Conservation (phyloP, 2,797 vertebrate species). For the Brachymystax lenok region DNA sequence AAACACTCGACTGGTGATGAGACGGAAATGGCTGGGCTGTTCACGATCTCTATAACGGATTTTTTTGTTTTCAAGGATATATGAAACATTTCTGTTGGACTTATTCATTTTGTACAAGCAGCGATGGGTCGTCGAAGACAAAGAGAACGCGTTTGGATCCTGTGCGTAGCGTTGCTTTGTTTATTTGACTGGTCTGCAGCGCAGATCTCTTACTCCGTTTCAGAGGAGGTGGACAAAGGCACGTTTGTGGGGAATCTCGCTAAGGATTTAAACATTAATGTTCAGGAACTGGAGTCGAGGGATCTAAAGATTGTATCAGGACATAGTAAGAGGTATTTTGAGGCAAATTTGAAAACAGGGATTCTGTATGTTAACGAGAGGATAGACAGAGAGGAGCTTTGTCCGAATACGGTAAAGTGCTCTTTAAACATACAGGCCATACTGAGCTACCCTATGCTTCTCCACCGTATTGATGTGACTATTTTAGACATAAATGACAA, state of each 20-base stretch:
- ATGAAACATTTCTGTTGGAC: not conserved
- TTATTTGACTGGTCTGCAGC: too few species aligned
- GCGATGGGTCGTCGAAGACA: slow-evolving; percentile 47
- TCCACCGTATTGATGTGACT: too few species aligned
- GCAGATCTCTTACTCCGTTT: too few species aligned
- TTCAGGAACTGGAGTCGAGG: too few species aligned
- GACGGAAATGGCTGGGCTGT: not conserved
- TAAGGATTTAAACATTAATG: too few species aligned
- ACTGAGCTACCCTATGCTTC: too few species aligned
- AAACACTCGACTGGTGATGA: not conserved
- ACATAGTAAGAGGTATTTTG: slow-evolving; percentile 72
- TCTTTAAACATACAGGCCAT: too few species aligned
- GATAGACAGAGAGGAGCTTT: slow-evolving; percentile 52
- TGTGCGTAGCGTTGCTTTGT: too few species aligned
- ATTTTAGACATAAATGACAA: slow-evolving; percentile 68
- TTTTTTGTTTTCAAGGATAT: slow-evolving; percentile 4
- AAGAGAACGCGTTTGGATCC: too few species aligned
- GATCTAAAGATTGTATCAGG: slow-evolving; percentile 58
- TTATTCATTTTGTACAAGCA: not conserved
- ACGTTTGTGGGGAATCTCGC: too few species aligned
- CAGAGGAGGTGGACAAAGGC: too few species aligned
- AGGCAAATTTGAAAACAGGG: slow-evolving; percentile 73
- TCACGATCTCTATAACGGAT: not conserved
- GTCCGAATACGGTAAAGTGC: too few species aligned
- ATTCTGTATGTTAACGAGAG: slow-evolving; percentile 69